phyloP scores from a whole-genome alignment of 2,113 vertebrate species.

The Stegastes partitus region DNA sequence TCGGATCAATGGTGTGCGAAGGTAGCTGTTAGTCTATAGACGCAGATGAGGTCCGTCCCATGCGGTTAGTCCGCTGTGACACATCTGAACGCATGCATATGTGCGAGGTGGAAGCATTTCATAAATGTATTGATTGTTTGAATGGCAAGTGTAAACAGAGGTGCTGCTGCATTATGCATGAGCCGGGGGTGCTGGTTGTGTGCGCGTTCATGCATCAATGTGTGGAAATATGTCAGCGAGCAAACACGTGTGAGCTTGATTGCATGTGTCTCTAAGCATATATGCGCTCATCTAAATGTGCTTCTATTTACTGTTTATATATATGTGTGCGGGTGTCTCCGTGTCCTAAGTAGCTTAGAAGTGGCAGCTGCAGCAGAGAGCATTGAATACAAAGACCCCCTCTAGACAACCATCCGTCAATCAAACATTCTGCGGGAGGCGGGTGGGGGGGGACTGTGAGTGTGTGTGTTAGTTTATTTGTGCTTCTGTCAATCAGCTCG shows the following conservation, averaged over 20 bases:
- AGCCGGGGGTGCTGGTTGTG: background rate
- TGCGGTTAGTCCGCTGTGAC: slow-evolving; percentile 38
- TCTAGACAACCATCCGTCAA: slow-evolving; percentile 61
- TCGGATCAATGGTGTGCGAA: slow-evolving; percentile 61
- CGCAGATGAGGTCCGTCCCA: slow-evolving; percentile 44
- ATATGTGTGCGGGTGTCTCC: slow-evolving; percentile 24
- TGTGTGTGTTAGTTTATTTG: slow-evolving; percentile 55
- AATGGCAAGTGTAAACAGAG: slow-evolving; percentile 56
- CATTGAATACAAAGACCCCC: slow-evolving; percentile 62
- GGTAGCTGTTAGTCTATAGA: slow-evolving; percentile 23
- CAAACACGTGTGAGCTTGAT: slow-evolving; percentile 14
- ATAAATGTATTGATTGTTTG: slow-evolving; percentile 66
- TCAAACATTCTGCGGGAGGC: slow-evolving; percentile 61
- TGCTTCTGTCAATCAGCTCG: slow-evolving; percentile 68
- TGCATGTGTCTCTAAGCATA: slow-evolving; percentile 4
- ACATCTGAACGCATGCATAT: slow-evolving; percentile 2
- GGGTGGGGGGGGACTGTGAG: slow-evolving; percentile 17
- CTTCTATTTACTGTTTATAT: slow-evolving; percentile 34
- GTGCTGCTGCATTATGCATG: slow-evolving; percentile 67
- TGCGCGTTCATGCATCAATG: slow-evolving; percentile 12
- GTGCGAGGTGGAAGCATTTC: slow-evolving; percentile 42
- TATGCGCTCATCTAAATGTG: slow-evolving; percentile 10
- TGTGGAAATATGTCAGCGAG: slow-evolving; percentile 8
- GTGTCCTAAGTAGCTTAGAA: slow-evolving; percentile 47
- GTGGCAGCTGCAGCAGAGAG: slow-evolving; percentile 63